Evolutionary conservation across 2,113 vertebrate species (phyloP).

Genomic region (Sebastes fasciatus): DNA sequence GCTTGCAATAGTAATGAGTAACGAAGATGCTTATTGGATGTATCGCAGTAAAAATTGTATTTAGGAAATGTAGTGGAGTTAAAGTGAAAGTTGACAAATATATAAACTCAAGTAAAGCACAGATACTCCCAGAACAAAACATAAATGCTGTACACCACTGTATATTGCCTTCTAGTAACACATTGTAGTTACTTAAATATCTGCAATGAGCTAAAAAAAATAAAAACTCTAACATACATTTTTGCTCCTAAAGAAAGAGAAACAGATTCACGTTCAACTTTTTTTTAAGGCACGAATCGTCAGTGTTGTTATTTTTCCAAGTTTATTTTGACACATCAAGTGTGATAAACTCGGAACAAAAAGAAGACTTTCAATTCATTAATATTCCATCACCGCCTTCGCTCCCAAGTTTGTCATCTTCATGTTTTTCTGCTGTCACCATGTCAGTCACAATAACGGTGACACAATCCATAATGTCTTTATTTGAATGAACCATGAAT

Average conservation of each 20-base stretch:
- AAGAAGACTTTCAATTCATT: slow-evolving; percentile 33
- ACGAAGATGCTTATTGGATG: too few relatives aligned
- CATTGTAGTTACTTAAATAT: background rate
- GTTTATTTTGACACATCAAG: slow-evolving; percentile 38
- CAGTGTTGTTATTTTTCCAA: slow-evolving; percentile 5
- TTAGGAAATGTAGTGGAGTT: too few relatives aligned
- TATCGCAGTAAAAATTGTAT: too few relatives aligned
- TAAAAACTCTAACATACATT: background rate
- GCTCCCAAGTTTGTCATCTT: slow-evolving; percentile 52
- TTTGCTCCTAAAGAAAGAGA: background rate
- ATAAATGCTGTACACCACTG: too few relatives aligned
- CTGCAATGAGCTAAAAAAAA: background rate
- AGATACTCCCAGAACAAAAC: too few relatives aligned
- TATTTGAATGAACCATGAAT: slow-evolving; percentile 54
- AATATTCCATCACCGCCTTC: slow-evolving; percentile 57
- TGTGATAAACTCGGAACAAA: slow-evolving; percentile 26
- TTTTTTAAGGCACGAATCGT: background rate
- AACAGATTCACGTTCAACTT: background rate
- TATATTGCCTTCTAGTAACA: background rate
- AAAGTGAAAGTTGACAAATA: too few relatives aligned
- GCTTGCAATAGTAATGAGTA: too few relatives aligned
- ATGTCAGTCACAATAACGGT: slow-evolving; percentile 65
- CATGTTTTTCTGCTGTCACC: slow-evolving; percentile 61
- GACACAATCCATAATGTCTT: slow-evolving; percentile 42
- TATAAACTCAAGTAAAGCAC: too few relatives aligned